phyloP scores from a whole-genome alignment of 37 sponge, comb jelly and placozoan genomes.

The Spongilla lacustris region DNA sequence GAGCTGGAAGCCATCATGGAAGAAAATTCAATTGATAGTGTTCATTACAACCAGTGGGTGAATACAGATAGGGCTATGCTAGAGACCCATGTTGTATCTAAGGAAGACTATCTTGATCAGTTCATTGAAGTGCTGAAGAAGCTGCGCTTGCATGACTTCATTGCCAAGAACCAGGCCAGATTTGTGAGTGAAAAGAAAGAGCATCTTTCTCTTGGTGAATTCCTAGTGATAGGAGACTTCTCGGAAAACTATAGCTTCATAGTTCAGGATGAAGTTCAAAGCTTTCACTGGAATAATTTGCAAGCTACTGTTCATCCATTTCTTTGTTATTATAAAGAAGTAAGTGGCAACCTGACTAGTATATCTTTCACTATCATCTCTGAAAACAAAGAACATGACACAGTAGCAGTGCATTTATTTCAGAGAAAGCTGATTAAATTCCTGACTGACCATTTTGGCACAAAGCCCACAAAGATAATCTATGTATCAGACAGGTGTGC shows the following conservation, averaged over 20 bases:
- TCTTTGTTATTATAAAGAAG: slow-evolving; percentile 12
- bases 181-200: background rate
- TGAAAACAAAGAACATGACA: slow-evolving; percentile 36
- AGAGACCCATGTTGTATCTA: slow-evolving; percentile 5
- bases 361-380: slow-evolving; percentile 28
- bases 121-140: slow-evolving; percentile 4
- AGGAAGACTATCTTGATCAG: slow-evolving; percentile 9
- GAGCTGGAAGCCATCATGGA: slow-evolving; percentile 1
- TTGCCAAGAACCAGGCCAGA: slow-evolving; percentile 23
- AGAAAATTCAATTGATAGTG: slow-evolving; percentile 3
- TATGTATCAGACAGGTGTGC: slow-evolving; percentile 13
- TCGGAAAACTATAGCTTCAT: slow-evolving; percentile 48
- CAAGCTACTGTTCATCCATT: slow-evolving; percentile 52
- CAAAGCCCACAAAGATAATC: slow-evolving; percentile 3
- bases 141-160: slow-evolving; percentile 17
- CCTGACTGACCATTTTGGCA: background rate
- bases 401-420: slow-evolving; percentile 32
- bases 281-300: slow-evolving; percentile 50
- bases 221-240: slow-evolving; percentile 36
- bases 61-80: slow-evolving; percentile 23
- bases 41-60: slow-evolving; percentile 29
- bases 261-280: slow-evolving; percentile 43
- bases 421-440: slow-evolving; percentile 23
- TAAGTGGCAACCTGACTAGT: background rate
- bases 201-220: background rate